phyloP scores from a whole-genome alignment of 2,797 vertebrate species.

The Melanotaenia pygmaea region DNA sequence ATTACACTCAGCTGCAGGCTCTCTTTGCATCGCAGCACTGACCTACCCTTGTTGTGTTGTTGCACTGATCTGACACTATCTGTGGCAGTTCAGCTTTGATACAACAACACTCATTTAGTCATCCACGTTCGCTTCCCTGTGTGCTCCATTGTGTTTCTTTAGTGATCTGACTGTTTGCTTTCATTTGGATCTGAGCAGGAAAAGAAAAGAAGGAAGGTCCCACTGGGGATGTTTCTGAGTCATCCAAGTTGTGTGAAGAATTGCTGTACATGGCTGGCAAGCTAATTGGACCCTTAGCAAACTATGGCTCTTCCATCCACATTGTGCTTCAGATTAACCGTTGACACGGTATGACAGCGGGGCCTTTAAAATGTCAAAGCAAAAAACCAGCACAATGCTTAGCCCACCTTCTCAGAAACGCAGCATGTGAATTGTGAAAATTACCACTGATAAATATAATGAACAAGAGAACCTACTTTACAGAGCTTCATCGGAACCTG shows the following conservation, averaged over 20 bases:
- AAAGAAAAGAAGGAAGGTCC: conserved; percentile 46
- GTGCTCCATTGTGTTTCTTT: conserved; percentile 23
- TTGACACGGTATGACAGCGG: conserved; percentile 60
- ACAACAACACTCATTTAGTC: conserved; percentile 56
- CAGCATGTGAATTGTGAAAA: conserved; percentile 59
- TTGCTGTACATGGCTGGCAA: conserved; percentile 61
- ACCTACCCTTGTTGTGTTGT: conserved; percentile 42
- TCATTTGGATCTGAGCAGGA: conserved; percentile 51
- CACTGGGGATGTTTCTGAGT: conserved; percentile 60
- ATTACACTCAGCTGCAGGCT: conserved; percentile 26
- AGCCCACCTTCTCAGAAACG: conserved; percentile 46
- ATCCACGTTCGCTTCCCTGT: conserved; percentile 22
- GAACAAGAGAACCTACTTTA: conserved; percentile 49
- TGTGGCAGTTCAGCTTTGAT: conserved; percentile 61
- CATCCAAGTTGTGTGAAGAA: conserved; percentile 68
- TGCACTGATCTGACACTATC: conserved; percentile 56
- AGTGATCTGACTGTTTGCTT: conserved; percentile 45
- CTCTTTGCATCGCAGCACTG: conserved; percentile 7
- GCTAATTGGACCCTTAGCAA: conserved; percentile 71
- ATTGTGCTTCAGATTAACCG: conserved; percentile 56
- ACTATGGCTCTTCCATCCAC: conserved; percentile 42
- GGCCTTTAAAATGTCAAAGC: conserved; percentile 75
- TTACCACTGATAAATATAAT: conserved; percentile 69
- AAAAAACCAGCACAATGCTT: conserved; percentile 36
- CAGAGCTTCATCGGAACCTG: conserved; percentile 32